A percentile compares a stretch with the other conserved stretches of the same genome.
phyloP scores from a whole-genome alignment of 2,113 vertebrate species.

The Tenebrosternarchus preto region DNA sequence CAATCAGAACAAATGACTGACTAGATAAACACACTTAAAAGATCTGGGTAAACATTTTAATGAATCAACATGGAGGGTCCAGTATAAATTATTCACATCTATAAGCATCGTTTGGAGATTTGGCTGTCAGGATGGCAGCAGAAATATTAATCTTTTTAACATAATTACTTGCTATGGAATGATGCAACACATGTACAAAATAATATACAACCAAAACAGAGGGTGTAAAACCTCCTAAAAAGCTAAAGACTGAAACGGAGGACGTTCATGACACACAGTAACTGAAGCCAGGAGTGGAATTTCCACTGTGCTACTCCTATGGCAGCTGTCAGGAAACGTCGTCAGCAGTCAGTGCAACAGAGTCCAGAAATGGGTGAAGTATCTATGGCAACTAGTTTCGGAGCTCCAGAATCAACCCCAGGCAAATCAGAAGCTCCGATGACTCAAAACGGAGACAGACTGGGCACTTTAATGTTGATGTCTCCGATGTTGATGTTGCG shows the following conservation, averaged over 20 bases:
- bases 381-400: neutral
- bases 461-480: constrained; percentile 95
- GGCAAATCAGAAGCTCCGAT: too few species aligned
- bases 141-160: neutral
- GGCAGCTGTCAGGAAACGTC: neutral
- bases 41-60: constrained; percentile 24
- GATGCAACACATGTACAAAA: neutral
- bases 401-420: neutral
- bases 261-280: too few species aligned
- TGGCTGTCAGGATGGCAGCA: constrained; percentile 2
- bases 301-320: neutral
- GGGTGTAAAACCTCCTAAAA: neutral
- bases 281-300: neutral
- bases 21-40: constrained; percentile 4
- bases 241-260: too few species aligned
- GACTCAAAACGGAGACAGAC: constrained; percentile 85
- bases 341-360: neutral
- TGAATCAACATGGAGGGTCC: constrained; percentile 13
- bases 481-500: constrained; percentile 95
- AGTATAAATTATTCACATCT: too few species aligned
- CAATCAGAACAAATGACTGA: neutral
- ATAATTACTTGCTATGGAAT: constrained; percentile 1
- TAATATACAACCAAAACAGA: neutral
- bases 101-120: neutral
- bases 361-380: neutral